Conservation (phyloP, 2,113 vertebrate species). For the Geothlypis trichas region DNA sequence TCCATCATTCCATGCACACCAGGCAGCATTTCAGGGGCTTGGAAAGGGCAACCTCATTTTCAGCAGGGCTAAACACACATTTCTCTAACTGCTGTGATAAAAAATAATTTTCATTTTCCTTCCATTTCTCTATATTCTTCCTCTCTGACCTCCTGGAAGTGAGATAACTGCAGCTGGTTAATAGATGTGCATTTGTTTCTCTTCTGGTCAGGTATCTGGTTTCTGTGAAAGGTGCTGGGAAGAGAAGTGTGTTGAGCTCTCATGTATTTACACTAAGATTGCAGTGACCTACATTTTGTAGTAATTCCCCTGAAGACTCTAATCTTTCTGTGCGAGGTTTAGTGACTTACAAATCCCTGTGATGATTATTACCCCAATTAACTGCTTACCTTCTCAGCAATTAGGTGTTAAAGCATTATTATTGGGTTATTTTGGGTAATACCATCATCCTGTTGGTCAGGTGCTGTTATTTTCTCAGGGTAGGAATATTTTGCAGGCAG, state of each 20-base stretch:
- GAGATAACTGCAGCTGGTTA: not conserved
- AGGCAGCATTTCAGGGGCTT: not conserved
- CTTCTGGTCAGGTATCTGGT: not conserved
- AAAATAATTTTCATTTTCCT: not conserved
- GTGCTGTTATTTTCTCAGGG: not conserved
- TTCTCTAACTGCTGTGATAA: not conserved
- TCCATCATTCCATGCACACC: not conserved
- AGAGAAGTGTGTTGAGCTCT: not conserved
- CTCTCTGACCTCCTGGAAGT: not conserved
- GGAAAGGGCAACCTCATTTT: not conserved
- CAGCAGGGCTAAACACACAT: not conserved
- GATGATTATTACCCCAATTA: slow-evolving; percentile 35
- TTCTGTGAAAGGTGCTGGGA: not conserved
- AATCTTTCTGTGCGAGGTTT: not conserved
- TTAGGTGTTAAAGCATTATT: not conserved
- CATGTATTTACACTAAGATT: slow-evolving; percentile 15
- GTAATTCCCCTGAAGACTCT: slow-evolving; percentile 28
- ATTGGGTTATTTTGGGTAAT: not conserved
- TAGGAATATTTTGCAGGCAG: not conserved
- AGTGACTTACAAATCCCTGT: slow-evolving; percentile 20
- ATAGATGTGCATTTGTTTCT: not conserved
- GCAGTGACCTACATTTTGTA: slow-evolving; percentile 51
- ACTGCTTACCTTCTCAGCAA: slow-evolving; percentile 31
- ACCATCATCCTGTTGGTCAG: not conserved
- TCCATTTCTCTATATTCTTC: not conserved